Evolutionary conservation across 2,888 invertebrate species (phyloP).

Genomic region (Carterocephalus palaemon): DNA sequence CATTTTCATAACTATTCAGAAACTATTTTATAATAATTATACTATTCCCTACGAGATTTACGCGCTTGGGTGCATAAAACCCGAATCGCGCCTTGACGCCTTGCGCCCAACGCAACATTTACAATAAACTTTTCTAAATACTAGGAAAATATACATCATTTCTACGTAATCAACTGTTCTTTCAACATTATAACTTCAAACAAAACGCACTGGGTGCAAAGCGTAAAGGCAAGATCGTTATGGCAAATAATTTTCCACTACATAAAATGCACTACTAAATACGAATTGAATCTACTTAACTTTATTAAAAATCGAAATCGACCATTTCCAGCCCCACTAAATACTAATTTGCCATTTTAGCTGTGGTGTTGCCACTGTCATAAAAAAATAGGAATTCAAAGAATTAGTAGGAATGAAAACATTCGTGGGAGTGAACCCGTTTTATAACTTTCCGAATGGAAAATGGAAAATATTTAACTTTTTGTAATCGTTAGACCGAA

Average conservation of each 20-base stretch:
- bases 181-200: constrained; percentile 41
- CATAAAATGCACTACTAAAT: constrained; percentile 54
- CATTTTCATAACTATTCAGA: constrained; percentile 46
- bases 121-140: constrained; percentile 38
- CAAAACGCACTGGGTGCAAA: constrained; percentile 40
- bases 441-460: constrained; percentile 9
- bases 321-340: constrained; percentile 32
- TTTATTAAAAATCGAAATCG: constrained; percentile 41
- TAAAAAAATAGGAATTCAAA: constrained; percentile 9
- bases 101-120: not conserved
- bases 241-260: constrained; percentile 52
- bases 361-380: constrained; percentile 23
- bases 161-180: constrained; percentile 56
- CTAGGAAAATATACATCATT: constrained; percentile 61
- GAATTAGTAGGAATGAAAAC: constrained; percentile 21
- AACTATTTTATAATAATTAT: constrained; percentile 47
- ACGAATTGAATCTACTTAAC: constrained; percentile 66
- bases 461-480: constrained; percentile 1
- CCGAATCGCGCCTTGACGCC: constrained; percentile 5
- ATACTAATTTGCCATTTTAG: constrained; percentile 26
- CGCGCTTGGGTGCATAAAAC: constrained; percentile 39
- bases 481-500: constrained; percentile 8
- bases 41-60: constrained; percentile 36
- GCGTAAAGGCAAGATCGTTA: constrained; percentile 29
- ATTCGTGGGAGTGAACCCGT: constrained; percentile 1